Base-by-base conservation (phyloP, 2,113 vertebrate species). In the Rhegmatorhina hoffmannsi region DNA sequence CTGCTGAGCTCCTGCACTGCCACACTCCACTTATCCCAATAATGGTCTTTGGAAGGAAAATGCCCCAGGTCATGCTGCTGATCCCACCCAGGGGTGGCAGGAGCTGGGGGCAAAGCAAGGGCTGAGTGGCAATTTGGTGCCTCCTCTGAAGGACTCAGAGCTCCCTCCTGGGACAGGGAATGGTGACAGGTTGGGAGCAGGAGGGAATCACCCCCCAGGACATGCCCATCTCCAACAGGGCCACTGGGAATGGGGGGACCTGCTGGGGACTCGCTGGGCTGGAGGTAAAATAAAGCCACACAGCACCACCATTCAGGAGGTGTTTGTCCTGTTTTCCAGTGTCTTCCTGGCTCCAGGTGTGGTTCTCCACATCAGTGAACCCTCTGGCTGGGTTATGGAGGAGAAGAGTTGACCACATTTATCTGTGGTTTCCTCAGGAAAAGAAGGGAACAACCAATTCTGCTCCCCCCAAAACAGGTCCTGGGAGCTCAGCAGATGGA, bases 51-150 rank as follows among this genome's bases (percentile, higher is more conserved):
- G 0, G 8, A 74, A 70, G 76, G 59, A 36, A 52, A 67, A 31
- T 38, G 19, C 19, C 52, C 31, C 40, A 43, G 40, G 40, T 15
- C 13, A 14, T 43, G 70, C 43, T 43, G 28, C 75, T 10, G 60
- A 3, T 29, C 44, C 9, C 80, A 10, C 47, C 83, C 17, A 2
- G 10, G 18, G 4, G 66, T 9, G 70, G 17, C 28, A 5, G 64
- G 11, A 0, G 8, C 53, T 44, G 9, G 24, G 17, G 92, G 24
- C 60, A 46, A 20, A 44, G 8, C 68, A 5, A 0, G 9, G 62
- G 9, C 17, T 52, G 21, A 77, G 78, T 89, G 53, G 11, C 33
- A 60, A 4, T 8, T 87, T 50, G 1, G 2, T 12, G 52, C 21
- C 13, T 46, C 38, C 5, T 44, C 69, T 29, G 73, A 20, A 67